These are phyloP conservation scores for Cydia strobilella DNA, from an alignment of 1,140 invertebrate genomes.

Conservation along the genomic window DNA sequence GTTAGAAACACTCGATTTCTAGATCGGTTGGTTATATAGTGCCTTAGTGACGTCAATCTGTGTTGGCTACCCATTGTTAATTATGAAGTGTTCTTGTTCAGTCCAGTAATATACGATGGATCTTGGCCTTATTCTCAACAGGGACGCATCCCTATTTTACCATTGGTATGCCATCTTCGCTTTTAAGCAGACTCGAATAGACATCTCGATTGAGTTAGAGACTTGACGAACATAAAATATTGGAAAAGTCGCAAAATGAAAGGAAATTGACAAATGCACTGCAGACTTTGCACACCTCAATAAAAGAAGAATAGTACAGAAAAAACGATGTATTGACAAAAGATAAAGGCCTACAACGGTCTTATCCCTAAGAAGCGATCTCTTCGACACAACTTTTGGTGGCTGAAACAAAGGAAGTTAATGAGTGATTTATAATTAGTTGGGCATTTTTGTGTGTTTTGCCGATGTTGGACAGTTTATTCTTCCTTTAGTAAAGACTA, in stretches of 20 bases:
- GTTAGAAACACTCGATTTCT: conserved; percentile 1
- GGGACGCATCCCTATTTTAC: not conserved
- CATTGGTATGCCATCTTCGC: no score
- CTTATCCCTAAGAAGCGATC: no score
- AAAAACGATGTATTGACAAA: no score
- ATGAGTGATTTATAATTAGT: no score
- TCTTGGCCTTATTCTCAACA: not conserved
- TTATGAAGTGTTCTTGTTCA: not conserved
- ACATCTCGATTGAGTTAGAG: not conserved
- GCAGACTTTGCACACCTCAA: no score
- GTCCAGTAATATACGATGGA: not conserved
- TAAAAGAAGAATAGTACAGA: no score
- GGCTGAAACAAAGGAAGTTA: no score
- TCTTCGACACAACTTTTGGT: no score
- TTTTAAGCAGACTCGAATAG: not conserved
- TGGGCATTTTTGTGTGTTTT: no score
- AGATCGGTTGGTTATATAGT: not conserved
- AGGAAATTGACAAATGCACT: no score
- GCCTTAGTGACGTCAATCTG: not conserved
- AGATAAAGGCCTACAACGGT: no score
- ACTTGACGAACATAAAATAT: not conserved
- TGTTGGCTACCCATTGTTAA: not conserved
- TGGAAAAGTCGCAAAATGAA: no score
- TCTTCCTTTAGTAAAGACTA: not conserved
- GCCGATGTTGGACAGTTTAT: not conserved